These are phyloP conservation scores for Aphidius gifuensis DNA, from an alignment of 1,140 invertebrate genomes.

Conservation along the genomic window DNA sequence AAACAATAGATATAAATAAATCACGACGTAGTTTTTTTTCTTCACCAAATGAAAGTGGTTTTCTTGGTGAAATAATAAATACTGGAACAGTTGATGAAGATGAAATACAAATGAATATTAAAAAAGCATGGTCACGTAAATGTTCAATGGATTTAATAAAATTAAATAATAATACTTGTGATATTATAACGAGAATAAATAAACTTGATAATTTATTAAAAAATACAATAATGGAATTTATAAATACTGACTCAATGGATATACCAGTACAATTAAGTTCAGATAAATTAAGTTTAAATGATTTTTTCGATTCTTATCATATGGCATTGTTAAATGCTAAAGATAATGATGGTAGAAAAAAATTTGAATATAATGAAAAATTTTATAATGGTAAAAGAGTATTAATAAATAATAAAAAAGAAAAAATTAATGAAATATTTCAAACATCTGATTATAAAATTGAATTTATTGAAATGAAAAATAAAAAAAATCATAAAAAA, in stretches of 20 bases:
- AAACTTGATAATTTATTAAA: neutral
- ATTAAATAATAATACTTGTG: neutral
- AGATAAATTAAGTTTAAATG: neutral
- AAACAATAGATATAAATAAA: no score
- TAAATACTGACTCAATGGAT: neutral
- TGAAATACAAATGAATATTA: neutral
- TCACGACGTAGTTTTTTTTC: neutral
- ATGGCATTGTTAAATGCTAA: neutral
- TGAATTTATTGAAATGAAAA: neutral
- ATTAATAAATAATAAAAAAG: neutral
- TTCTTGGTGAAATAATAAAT: neutral
- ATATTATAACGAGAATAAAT: neutral
- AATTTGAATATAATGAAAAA: neutral
- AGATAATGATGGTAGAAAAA: neutral
- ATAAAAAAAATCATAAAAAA: no score
- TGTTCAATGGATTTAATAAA: neutral
- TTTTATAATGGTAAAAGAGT: neutral
- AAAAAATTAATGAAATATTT: neutral
- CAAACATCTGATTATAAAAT: constrained; percentile 2
- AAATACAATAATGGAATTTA: neutral
- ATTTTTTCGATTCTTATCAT: neutral
- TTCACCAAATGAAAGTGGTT: neutral
- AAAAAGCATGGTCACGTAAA: constrained; percentile 1
- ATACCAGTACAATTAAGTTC: neutral
- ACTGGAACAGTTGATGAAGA: neutral